A percentile compares a stretch with the other conserved stretches of the same genome.
Conservation (phyloP, 2,797 vertebrate species). For the Amblyopsis hoosieri region DNA sequence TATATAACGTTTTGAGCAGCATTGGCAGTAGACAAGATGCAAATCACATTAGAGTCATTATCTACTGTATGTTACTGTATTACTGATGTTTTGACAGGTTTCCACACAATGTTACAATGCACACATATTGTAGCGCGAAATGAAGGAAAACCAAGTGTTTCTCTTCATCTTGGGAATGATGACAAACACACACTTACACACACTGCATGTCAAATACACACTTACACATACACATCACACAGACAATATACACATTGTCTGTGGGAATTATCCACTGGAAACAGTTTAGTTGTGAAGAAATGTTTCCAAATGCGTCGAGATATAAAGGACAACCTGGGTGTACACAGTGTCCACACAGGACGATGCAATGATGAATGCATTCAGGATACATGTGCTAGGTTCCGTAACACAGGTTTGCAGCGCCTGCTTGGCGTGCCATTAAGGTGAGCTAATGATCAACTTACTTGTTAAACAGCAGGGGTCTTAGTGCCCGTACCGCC, state of each 20-base stretch:
- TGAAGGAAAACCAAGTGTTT: no score
- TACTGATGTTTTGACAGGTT: no score
- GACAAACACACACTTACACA: neutral
- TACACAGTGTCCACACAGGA: neutral
- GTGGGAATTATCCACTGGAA: conserved; percentile 7
- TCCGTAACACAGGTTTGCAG: conserved; percentile 1
- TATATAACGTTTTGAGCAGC: no score
- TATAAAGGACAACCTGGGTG: conserved; percentile 8
- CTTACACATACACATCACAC: neutral
- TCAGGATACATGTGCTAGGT: conserved; percentile 8
- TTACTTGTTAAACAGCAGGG: conserved; percentile 18
- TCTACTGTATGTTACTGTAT: no score
- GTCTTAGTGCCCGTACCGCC: conserved; percentile 39
- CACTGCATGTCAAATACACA: neutral
- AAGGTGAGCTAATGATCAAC: neutral
- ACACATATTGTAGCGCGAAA: no score
- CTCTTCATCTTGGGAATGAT: neutral
- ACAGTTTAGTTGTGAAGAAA: conserved; percentile 24
- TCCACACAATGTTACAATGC: no score
- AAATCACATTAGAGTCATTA: no score
- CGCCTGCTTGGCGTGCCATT: neutral
- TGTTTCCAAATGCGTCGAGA: conserved; percentile 15
- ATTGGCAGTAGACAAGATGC: no score
- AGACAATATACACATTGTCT: neutral
- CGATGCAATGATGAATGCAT: neutral